Evolutionary conservation across 30 jellyfish, hydroid and myxozoan species (phyloP), one percentile per base, ranked within the genome.

Genomic region (Aurelia aurita complex sp. Pacific): DNA sequence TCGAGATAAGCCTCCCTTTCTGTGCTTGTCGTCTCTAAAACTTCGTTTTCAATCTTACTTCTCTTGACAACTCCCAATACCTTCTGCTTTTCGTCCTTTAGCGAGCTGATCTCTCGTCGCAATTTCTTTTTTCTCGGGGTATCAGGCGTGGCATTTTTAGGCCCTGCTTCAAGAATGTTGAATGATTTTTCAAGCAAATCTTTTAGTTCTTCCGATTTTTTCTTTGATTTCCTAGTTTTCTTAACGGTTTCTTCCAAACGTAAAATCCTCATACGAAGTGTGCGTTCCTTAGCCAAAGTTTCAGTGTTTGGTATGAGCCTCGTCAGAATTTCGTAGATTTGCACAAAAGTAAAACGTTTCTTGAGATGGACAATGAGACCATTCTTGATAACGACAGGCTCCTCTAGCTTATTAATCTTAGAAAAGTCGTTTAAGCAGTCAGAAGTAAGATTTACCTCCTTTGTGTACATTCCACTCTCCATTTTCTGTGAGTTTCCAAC

Each of bases 401-500:
- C 67, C 2, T 59, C 67, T 12, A 59, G 67, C 67, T 59, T 59
- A 1, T 18, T 59, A 18, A 59, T 59, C 67, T 59, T 59, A 1
- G 67, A 59, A 59, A 59, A 59, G 67, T 59, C 67, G 29, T 59
- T 59, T 18, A 59, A 59, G 29, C 67, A 59, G n/a, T 59, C 67
- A 59, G 67, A 18, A 18, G n/a, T 59, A 12, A 59, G 67, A 5
- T 59, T 59, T 59, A 59, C 67, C 67, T 59, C 67, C 67, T 59
- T 59, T 59, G 29, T 59, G 67, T 59, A 59, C 29, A 1, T 3
- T 59, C 29, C 67, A 59, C 5, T 59, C 67, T 15, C 67, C 67
- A 59, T 59, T 12, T 59, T 59, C n/a, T 3, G 2, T 5, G 3
- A 18, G n/a, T 18, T 12, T 2, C 2, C 2, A 12, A 12, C 2